Conservation (phyloP, 2,888 invertebrate species). For the Ceratothoa steindachneri region DNA sequence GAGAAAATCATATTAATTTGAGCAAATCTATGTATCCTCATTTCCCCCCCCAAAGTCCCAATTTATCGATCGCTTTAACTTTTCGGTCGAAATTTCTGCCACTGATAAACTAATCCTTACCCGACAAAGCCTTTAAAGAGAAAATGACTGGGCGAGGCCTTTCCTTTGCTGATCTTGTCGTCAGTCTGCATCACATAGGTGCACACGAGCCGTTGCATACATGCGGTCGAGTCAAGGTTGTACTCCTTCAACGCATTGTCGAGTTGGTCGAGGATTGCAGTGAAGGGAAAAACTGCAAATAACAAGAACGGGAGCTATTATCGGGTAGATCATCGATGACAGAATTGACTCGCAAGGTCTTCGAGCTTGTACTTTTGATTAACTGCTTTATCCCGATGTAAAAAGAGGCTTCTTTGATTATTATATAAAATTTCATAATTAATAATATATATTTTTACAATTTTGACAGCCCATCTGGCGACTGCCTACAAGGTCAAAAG, state of each 20-base stretch:
- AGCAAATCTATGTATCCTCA: too few relatives aligned
- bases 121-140: conserved; percentile 45
- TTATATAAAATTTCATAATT: too few relatives aligned
- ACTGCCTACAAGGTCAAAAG: too few relatives aligned
- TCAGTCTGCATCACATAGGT: conserved; percentile 55
- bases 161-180: conserved; percentile 51
- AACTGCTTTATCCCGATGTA: too few relatives aligned
- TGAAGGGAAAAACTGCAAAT: conserved; percentile 23
- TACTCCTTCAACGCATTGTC: conserved; percentile 60
- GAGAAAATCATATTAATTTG: not conserved
- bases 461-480: too few relatives aligned
- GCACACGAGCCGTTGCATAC: conserved; percentile 62
- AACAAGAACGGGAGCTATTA: too few relatives aligned
- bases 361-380: too few relatives aligned
- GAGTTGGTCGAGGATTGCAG: conserved; percentile 59
- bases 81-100: not conserved
- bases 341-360: not conserved
- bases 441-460: too few relatives aligned
- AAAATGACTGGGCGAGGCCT: conserved; percentile 34
- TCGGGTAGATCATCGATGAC: not conserved
- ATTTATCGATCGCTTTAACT: too few relatives aligned
- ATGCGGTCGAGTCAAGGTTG: conserved; percentile 62
- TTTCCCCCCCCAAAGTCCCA: too few relatives aligned
- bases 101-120: conserved; percentile 31
- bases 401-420: too few relatives aligned